Evolutionary conservation across 2,113 vertebrate genomes (phyloP).

Genomic region (Passerina amoena): DNA sequence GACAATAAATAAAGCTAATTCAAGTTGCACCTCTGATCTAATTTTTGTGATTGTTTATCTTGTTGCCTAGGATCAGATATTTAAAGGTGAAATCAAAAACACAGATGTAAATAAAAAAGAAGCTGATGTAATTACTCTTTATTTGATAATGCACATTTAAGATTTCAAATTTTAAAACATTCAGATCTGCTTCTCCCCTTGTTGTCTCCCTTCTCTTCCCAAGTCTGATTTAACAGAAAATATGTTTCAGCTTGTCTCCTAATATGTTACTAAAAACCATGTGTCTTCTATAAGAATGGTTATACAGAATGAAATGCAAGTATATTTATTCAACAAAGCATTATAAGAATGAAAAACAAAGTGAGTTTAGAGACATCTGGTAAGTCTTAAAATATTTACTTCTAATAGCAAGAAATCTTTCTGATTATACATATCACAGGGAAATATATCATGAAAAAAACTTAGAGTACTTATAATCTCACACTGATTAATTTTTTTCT

Average conservation of each 20-base stretch:
- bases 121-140: background rate
- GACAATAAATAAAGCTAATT: background rate
- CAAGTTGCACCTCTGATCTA: background rate
- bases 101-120: background rate
- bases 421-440: background rate
- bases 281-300: background rate
- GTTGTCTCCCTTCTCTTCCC: background rate
- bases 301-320: background rate
- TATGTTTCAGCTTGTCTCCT: background rate
- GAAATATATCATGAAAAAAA: background rate
- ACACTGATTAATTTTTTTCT: background rate
- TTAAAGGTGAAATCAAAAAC: background rate
- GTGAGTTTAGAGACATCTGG: background rate
- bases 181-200: background rate
- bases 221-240: background rate
- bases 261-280: background rate
- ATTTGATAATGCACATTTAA: constrained; percentile 6
- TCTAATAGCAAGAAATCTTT: background rate
- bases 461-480: background rate
- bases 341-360: background rate
- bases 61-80: background rate
- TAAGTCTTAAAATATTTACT: background rate
- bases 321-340: background rate
- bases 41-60: background rate
- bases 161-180: background rate